These are phyloP conservation scores for Narcine bancroftii DNA, from an alignment of 2,113 vertebrate species.

Conservation along the genomic window DNA sequence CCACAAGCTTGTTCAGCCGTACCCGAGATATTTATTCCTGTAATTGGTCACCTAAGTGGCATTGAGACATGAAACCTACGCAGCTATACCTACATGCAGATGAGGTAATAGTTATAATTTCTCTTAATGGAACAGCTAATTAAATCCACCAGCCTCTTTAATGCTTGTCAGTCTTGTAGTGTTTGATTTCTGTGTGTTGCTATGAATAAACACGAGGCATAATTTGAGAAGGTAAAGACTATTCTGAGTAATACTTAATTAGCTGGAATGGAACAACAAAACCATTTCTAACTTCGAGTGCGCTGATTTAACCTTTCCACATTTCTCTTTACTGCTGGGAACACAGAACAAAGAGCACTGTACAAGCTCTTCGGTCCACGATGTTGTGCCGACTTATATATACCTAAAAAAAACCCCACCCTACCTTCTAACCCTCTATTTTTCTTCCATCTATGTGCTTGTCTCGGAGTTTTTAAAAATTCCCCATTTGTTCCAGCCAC, in stretches of 20 bases:
- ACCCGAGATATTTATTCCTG: conserved; percentile 27
- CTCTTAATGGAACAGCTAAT: conserved; percentile 15
- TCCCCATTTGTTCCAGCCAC: no score
- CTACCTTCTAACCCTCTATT: no score
- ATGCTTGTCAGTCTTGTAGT: neutral
- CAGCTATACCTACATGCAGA: neutral
- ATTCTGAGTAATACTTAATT: neutral
- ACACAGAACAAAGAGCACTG: no score
- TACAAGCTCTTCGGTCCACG: no score
- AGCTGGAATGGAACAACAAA: neutral
- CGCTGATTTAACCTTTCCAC: no score
- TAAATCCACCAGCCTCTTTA: conserved; percentile 25
- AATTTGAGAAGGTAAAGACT: neutral
- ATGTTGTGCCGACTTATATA: no score
- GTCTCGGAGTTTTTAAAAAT: no score
- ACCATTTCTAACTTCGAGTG: neutral
- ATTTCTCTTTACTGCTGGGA: no score
- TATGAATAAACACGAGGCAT: neutral
- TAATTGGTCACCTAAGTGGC: conserved; percentile 27
- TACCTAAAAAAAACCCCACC: no score
- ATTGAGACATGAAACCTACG: neutral
- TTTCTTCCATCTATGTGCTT: no score
- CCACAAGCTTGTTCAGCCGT: neutral
- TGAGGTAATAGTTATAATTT: conserved; percentile 26
- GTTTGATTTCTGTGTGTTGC: conserved; percentile 10